Evolutionary conservation across 1,140 invertebrate species (phyloP).

Genomic region (Sweltsa coloradensis): DNA sequence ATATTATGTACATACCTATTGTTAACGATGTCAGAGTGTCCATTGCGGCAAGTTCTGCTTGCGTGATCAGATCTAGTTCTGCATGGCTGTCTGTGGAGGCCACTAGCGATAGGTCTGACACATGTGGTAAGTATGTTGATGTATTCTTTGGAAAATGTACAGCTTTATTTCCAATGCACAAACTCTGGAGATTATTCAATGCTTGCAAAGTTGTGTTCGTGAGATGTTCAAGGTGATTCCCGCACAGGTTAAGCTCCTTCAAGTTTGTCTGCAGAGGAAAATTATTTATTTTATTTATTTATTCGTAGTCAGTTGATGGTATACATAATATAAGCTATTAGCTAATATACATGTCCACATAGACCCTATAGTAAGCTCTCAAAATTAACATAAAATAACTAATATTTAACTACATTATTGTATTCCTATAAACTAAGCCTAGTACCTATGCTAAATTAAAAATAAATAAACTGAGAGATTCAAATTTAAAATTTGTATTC

Average conservation of each 20-base stretch:
- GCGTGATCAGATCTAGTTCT: neutral
- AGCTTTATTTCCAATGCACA: constrained; percentile 2
- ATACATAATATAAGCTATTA: too few relatives aligned
- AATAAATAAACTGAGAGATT: too few relatives aligned
- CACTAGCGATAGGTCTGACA: neutral
- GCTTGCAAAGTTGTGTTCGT: neutral
- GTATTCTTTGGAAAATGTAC: neutral
- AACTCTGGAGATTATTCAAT: neutral
- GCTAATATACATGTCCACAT: too few relatives aligned
- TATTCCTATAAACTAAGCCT: too few relatives aligned
- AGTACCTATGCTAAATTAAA: too few relatives aligned
- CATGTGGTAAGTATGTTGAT: neutral
- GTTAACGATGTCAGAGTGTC: neutral
- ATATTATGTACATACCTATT: constrained; percentile 1
- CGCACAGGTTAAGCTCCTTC: constrained; percentile 1
- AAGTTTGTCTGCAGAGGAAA: neutral
- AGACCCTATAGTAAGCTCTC: too few relatives aligned
- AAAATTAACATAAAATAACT: too few relatives aligned
- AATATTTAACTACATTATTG: too few relatives aligned
- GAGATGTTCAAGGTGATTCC: neutral
- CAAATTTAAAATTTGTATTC: too few relatives aligned
- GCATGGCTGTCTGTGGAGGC: neutral
- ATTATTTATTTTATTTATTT: neutral
- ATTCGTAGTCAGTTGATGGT: too few relatives aligned
- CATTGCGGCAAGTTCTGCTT: neutral